Evolutionary conservation across 2,113 vertebrate genomes (phyloP), one percentile per base, ranked within the genome.

Genomic region (Catagonus wagneri): DNA sequence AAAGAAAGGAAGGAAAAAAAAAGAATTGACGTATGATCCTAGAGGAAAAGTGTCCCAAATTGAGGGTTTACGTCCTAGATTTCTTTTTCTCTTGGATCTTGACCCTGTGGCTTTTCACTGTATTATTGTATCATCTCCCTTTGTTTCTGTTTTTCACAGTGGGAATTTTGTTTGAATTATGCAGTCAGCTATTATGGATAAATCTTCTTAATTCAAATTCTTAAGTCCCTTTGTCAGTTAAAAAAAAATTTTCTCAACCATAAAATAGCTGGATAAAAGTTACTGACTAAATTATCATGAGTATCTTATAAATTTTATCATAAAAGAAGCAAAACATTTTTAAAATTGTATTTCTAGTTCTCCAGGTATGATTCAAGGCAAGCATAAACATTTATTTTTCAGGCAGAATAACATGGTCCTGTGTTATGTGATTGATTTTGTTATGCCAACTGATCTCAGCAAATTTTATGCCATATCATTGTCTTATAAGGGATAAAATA

Each of bases 261-360:
- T 86, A 7, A 65, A 75, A 81, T 56, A 54, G 44, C 60, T 44
- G 27, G 36, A 56, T 63, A 86, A 63, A 89, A 83, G 13, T 83
- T 86, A 75, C 44, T 39, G 20, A 65, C 22, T 54, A 25, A 29
- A 25, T 65, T n/a, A 68, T 61, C 9, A 52, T 23, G 60, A 23
- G 50, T 90, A 72, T 10, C 69, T 74, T 74, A 56, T 61, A 74
- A 83, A 84, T 91, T 93, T 84, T 95, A 74, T 25, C 29, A 88
- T 84, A 54, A 83, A 95, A 88, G 20, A 89, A 16, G 50, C 84
- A 25, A 88, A 90, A 84, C 8, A 6, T 61, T 74, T 91, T 91
- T 44, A 44, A 95, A 90, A 71, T 90, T 87, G 36, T 32, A 60
- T 63, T 83, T 66, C 75, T 83, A 72, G 61, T 34, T 80, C 78